phyloP scores from a whole-genome alignment of 2,797 vertebrate species.

The Poeciliopsis gracilis region DNA sequence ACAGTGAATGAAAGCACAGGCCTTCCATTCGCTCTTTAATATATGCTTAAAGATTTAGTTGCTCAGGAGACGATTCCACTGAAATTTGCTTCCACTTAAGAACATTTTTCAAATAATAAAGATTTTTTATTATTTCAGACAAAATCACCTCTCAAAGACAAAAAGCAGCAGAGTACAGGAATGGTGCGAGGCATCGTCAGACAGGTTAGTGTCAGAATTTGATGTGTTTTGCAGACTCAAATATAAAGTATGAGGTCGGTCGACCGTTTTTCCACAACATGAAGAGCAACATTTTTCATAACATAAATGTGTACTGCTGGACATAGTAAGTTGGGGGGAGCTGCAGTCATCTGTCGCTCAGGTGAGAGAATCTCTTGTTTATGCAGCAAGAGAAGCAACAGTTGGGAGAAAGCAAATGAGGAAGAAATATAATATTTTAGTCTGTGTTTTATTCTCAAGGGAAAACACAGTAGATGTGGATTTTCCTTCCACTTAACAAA shows the following conservation, averaged over 20 bases:
- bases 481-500: background rate
- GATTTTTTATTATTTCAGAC: background rate
- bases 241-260: background rate
- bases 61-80: background rate
- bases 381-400: background rate
- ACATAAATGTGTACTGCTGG: background rate
- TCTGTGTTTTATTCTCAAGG: background rate
- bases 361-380: background rate
- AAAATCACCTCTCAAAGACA: background rate
- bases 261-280: no score
- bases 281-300: no score
- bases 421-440: background rate
- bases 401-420: background rate
- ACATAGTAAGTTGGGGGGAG: background rate
- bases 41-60: background rate
- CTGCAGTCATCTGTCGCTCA: background rate
- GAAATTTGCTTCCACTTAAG: background rate
- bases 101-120: background rate
- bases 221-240: background rate
- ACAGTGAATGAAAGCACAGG: background rate
- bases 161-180: background rate
- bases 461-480: background rate
- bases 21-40: background rate
- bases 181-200: background rate
- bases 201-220: background rate